Evolutionary conservation across 1,140 invertebrate species (phyloP).

Genomic region (Nomia melanderi): DNA sequence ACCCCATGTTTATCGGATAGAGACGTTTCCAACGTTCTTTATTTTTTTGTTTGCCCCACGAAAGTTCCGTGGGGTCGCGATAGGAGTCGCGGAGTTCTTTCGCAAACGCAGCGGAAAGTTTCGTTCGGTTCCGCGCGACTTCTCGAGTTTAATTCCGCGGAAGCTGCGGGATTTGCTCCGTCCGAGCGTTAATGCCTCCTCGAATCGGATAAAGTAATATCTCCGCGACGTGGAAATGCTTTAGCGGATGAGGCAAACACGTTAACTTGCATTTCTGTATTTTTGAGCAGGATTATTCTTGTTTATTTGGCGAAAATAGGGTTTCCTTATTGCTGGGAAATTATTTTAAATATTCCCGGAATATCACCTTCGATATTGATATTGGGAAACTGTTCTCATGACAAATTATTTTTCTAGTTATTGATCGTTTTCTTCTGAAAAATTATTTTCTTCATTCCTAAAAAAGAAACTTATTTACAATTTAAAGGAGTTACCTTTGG

Average conservation of each 20-base stretch:
- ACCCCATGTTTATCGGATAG: slow-evolving; percentile 26
- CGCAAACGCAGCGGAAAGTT: slow-evolving; percentile 43
- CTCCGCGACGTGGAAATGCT: neutral
- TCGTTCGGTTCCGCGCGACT: slow-evolving; percentile 5
- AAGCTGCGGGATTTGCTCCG: slow-evolving; percentile 37
- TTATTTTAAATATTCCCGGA: too few species aligned
- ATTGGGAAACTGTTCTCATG: too few species aligned
- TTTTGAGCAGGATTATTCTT: too few species aligned
- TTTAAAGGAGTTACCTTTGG: too few species aligned
- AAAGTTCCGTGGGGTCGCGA: slow-evolving; percentile 16
- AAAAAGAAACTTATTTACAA: too few species aligned
- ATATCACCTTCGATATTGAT: too few species aligned
- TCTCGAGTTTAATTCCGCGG: slow-evolving; percentile 38
- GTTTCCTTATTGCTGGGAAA: too few species aligned
- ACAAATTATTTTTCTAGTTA: too few species aligned
- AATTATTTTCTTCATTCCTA: too few species aligned
- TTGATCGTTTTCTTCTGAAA: too few species aligned
- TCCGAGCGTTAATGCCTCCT: slow-evolving; percentile 6
- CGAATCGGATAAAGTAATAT: neutral
- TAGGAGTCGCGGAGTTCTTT: slow-evolving; percentile 26
- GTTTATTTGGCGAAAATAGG: too few species aligned
- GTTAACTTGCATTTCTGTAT: too few species aligned
- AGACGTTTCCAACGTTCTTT: neutral
- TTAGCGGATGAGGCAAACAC: neutral
- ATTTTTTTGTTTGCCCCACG: neutral